Base-by-base conservation (phyloP, 2,888 invertebrate genomes). In the Caenorhabditis afra region DNA sequence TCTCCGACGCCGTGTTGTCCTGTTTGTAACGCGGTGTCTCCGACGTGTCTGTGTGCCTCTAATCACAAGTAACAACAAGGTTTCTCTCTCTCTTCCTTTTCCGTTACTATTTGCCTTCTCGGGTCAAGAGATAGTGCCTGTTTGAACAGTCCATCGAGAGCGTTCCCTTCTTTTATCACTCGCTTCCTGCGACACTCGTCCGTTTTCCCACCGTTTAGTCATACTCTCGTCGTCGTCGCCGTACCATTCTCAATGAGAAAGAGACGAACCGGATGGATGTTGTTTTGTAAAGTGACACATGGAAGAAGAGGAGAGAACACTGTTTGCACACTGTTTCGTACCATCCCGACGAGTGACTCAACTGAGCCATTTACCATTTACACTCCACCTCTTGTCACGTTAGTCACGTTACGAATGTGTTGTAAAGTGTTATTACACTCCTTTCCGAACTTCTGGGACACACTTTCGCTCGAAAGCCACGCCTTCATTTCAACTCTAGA, bases 1-100 rank as follows among this genome's bases (percentile, higher is more conserved):
- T 29, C 29, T 29, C 7, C n/a, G n/a, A n/a, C n/a, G n/a, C 4
- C 7, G 29, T 29, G 29, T 29, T 29, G 29, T 5, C 7, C 4
- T 29, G 4, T 3, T 29, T 7, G 29, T 3, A 29, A 7, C 3
- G 7, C 4, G 29, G 29, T 29, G 62, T 41, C 71, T 55, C 62
- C 71, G 62, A 49, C 29, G 23, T 62, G 61, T 71, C 71, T 58
- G 50, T 53, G 7, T 35, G 44, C 41, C 49, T n/a, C n/a, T 71
- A 71, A 71, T 71, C 71, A 71, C 64, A 71, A 71, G 71, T 64
- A 71, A 71, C 71, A 71, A 71, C 71, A 71, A 14, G 20, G 41
- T 62, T 29, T 18, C 45, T 23, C 41, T 65, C n/a, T n/a, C n/a
- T n/a, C n/a, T n/a, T n/a, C n/a, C n/a, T n/a, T n/a, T 55, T 49